A percentile compares a stretch with the other conserved stretches of the same genome.
phyloP scores from a whole-genome alignment of 2,888 invertebrate species.

The Oeneis ivallda region DNA sequence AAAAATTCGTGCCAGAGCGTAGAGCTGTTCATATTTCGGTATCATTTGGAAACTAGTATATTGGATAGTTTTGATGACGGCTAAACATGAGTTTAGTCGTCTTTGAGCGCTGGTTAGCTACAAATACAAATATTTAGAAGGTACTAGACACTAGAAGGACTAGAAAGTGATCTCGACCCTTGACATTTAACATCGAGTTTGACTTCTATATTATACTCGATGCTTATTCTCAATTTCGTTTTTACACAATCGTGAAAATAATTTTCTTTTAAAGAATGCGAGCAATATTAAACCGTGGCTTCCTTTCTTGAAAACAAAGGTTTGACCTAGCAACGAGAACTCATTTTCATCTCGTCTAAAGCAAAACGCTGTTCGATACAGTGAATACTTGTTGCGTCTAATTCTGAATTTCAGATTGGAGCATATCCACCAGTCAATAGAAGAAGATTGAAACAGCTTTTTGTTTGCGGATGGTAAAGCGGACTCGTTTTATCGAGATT shows the following conservation, averaged over 20 bases:
- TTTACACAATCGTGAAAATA: slow-evolving; percentile 18
- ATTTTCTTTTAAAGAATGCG: slow-evolving; percentile 20
- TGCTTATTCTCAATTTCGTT: background rate
- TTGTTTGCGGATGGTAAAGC: background rate
- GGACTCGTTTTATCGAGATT: background rate
- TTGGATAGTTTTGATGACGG: no score
- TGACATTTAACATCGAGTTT: background rate
- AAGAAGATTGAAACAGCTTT: slow-evolving; percentile 10
- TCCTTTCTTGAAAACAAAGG: slow-evolving; percentile 26
- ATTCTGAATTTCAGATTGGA: slow-evolving; percentile 23
- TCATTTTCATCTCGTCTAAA: slow-evolving; percentile 30
- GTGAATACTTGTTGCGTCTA: slow-evolving; percentile 32
- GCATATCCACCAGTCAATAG: slow-evolving; percentile 11
- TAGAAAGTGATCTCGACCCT: no score
- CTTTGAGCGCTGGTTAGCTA: no score
- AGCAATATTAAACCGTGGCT: slow-evolving; percentile 23
- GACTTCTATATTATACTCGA: no score
- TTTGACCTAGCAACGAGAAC: slow-evolving; percentile 23
- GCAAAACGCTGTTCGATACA: slow-evolving; percentile 28
- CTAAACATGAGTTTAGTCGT: background rate
- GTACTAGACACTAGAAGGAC: no score
- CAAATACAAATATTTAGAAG: no score
- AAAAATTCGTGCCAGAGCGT: background rate
- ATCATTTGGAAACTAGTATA: no score
- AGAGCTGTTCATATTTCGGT: background rate